Base-by-base conservation (phyloP, 2,797 vertebrate species). In the Crax fasciolata region DNA sequence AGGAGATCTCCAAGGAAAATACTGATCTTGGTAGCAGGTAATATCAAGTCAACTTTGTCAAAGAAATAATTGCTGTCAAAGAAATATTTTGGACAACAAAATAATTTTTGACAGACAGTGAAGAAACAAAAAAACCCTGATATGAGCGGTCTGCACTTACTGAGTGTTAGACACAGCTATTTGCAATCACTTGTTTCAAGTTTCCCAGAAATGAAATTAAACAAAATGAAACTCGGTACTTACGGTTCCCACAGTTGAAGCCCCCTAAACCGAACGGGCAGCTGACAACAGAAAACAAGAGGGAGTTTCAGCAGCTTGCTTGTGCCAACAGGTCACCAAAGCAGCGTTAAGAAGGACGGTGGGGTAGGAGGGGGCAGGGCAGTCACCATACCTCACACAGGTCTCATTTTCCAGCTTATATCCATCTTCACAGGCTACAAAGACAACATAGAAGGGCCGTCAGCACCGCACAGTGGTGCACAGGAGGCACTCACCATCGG, bases 231-330 rank as follows among this genome's bases (percentile, higher is more conserved):
- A 58, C 12, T 41, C 5, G 4, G 30, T 68, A 99, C 99, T 99
- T 97, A 99, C 99, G 99, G 85, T 99, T 99, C 94, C 98, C 98
- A 94, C 99, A 99, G 97, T 99, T 99, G 97, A 99, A 99, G 97
- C 99, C 99, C 77, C 99, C 99, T 70, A 99, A 99, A 91, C 99
- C 99, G 81, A 99, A 99, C 1, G 98, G 98, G 95, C 99, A 99
- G 89, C 99, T 99, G 96, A 65, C 78, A 98, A 97, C 78, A 98
- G 91, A 94, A 96, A 72, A 93, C 57, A 95, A 87, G 48, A 84
- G 62, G 91, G 65, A 93, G 12, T 88, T 92, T 97, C 77, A 90
- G 92, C 2, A 8, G 83, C 77, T 80, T 73, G 51, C 62, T 10
- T 84, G 57, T 91, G 65, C 54, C 24, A 5, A 78, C 46, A 84